A percentile compares a stretch with the other conserved stretches of the same genome.
Conservation (phyloP, 2,888 invertebrate genomes). For the Julus scanicus region DNA sequence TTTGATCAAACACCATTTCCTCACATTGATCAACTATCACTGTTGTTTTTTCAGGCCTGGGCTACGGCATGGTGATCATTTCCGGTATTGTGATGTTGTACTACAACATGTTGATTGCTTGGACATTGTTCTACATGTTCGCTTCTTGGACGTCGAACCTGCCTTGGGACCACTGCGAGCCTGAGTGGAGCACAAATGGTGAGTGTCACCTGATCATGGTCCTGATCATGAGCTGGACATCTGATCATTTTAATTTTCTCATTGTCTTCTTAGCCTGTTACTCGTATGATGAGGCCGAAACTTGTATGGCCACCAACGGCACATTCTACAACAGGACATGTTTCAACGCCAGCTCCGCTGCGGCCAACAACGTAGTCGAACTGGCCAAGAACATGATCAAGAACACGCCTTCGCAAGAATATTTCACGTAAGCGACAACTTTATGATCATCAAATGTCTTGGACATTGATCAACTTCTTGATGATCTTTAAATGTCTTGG, state of each 20-base stretch:
- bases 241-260: not conserved
- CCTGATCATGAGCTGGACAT: not conserved
- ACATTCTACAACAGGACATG: slow-evolving; percentile 64
- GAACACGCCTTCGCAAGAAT: slow-evolving; percentile 66
- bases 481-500: too few relatives aligned
- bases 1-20: not conserved
- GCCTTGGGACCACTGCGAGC: slow-evolving; percentile 79
- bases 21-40: slow-evolving; percentile 45
- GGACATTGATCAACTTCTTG: too few relatives aligned
- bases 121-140: slow-evolving; percentile 82
- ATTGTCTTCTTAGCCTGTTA: slow-evolving; percentile 60
- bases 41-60: slow-evolving; percentile 70
- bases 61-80: slow-evolving; percentile 81
- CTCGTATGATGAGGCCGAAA: slow-evolving; percentile 64
- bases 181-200: slow-evolving; percentile 74
- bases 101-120: slow-evolving; percentile 80
- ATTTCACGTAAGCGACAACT: slow-evolving; percentile 65
- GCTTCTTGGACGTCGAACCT: slow-evolving; percentile 68
- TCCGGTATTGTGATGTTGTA: slow-evolving; percentile 80
- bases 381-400: slow-evolving; percentile 61
- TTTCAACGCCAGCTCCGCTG: slow-evolving; percentile 62
- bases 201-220: not conserved
- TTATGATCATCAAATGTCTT: not conserved
- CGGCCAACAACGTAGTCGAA: slow-evolving; percentile 60
- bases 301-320: slow-evolving; percentile 63